Evolutionary conservation across 2,888 invertebrate species (phyloP), one percentile per base, ranked within the genome.

Genomic region (Portevinia maculata): DNA sequence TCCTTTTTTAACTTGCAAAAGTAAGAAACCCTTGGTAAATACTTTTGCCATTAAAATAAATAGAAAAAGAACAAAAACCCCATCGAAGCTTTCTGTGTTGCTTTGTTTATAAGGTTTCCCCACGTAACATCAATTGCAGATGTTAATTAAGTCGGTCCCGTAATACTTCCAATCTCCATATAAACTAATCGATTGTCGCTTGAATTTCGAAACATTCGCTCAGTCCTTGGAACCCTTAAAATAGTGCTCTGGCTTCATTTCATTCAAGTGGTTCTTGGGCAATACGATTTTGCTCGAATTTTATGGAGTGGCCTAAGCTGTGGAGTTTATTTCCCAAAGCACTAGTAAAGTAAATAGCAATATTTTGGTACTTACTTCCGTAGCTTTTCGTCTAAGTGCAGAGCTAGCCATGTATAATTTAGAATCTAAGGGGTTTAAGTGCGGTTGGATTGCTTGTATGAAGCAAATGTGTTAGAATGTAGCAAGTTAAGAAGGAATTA

Each of bases 131-230:
- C 11, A 44, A 19, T 19, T 44, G 19, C 44, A 44, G 44, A 19
- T 21, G 19, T 8, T 44, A 44, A 44, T 44, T 21, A 44, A 44
- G 17, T 44, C 9, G 44, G 19, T 44, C 44, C 44, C 21, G 13
- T 39, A 24, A 24, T 5, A 3, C 24, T 24, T 24, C 9, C 34
- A 3, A 0, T 34, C 9, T 11, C 3, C 34, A 11, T 11, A 9
- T 11, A 0, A 19, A 3, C 44, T 11, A 44, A 44, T 44, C 44
- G 44, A 44, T 21, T 44, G 15, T 11, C 44, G 19, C 17, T 44
- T 44, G 8, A 44, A 44, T 19, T 44, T 6, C 19, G 19, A 44
- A 44, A 44, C 44, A 19, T 19, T 4, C 11, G 17, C 17, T 24
- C 19, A 17, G 9, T 9, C 9, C 11, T 44, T 19, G 44, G 44